A percentile compares a stretch with the other conserved stretches of the same genome.
phyloP scores from a whole-genome alignment of 2,888 invertebrate genomes.

The Leptarthrus brevirostris region DNA sequence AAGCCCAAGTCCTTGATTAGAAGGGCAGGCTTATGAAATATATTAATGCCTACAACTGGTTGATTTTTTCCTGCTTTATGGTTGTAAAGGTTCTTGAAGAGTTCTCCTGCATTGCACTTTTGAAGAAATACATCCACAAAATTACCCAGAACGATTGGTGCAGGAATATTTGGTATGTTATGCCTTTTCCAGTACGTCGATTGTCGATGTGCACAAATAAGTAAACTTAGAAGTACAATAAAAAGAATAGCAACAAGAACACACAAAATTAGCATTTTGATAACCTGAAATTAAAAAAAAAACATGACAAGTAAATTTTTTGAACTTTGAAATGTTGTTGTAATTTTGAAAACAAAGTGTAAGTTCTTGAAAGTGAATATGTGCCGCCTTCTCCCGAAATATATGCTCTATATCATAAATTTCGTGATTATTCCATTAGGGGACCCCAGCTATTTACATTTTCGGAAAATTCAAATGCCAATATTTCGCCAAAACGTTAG shows the following conservation, averaged over 20 bases:
- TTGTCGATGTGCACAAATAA: slow-evolving; percentile 25
- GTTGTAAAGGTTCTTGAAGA: slow-evolving; percentile 64
- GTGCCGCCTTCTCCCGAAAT: no score
- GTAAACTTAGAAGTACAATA: neutral
- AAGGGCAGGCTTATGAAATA: slow-evolving; percentile 66
- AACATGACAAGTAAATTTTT: no score
- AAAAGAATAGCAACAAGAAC: neutral
- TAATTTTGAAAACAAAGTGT: no score
- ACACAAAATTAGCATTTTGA: neutral
- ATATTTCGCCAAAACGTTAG: no score
- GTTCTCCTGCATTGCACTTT: slow-evolving; percentile 60
- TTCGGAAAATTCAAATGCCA: no score
- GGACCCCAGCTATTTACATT: no score
- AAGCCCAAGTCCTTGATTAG: slow-evolving; percentile 67
- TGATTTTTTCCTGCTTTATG: slow-evolving; percentile 58
- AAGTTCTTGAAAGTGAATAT: no score
- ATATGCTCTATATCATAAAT: no score
- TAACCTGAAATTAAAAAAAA: no score
- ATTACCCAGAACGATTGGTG: slow-evolving; percentile 66
- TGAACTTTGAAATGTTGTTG: no score
- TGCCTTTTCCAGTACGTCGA: slow-evolving; percentile 60
- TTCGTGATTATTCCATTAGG: no score
- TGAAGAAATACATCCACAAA: slow-evolving; percentile 61
- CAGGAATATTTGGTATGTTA: slow-evolving; percentile 63
- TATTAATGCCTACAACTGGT: slow-evolving; percentile 64